These are phyloP conservation scores for Nothocercus nigrocapillus DNA, from an alignment of 2,113 vertebrate species.

Conservation along the genomic window DNA sequence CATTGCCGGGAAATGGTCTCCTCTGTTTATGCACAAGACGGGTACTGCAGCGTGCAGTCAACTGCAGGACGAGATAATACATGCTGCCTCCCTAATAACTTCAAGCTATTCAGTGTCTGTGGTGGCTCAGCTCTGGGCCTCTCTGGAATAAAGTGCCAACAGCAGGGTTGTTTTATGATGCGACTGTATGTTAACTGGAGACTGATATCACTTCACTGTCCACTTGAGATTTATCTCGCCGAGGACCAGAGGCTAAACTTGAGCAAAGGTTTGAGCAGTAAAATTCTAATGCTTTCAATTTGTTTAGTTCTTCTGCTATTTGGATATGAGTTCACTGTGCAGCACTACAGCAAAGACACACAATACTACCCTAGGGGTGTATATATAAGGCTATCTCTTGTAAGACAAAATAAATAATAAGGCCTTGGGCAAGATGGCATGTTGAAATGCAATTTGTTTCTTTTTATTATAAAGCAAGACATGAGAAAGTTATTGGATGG, in stretches of 20 bases:
- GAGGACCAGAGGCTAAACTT: constrained; percentile 44
- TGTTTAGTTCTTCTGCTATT: constrained; percentile 54
- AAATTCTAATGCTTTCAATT: constrained; percentile 52
- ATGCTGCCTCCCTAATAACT: constrained; percentile 67
- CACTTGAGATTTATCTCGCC: constrained; percentile 54
- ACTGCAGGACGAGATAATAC: constrained; percentile 57
- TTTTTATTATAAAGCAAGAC: constrained; percentile 23
- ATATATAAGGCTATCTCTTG: constrained; percentile 52
- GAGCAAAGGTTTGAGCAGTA: constrained; percentile 51
- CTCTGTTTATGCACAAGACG: constrained; percentile 72
- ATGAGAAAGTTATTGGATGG: constrained; percentile 22
- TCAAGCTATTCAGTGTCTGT: constrained; percentile 54
- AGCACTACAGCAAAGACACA: neutral
- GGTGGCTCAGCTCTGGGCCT: constrained; percentile 46
- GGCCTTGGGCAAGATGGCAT: neutral
- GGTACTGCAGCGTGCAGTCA: constrained; percentile 25
- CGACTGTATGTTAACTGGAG: constrained; percentile 31
- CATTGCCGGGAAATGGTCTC: constrained; percentile 76
- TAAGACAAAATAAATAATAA: constrained; percentile 63
- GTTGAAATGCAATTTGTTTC: constrained; percentile 9
- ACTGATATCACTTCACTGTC: constrained; percentile 51
- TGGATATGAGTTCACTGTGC: constrained; percentile 18
- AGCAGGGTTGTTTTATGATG: constrained; percentile 57
- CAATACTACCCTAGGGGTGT: constrained; percentile 72
- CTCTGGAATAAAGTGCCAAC: constrained; percentile 70